Base-by-base conservation (phyloP, 2,113 vertebrate species). In the Coreoperca whiteheadi region DNA sequence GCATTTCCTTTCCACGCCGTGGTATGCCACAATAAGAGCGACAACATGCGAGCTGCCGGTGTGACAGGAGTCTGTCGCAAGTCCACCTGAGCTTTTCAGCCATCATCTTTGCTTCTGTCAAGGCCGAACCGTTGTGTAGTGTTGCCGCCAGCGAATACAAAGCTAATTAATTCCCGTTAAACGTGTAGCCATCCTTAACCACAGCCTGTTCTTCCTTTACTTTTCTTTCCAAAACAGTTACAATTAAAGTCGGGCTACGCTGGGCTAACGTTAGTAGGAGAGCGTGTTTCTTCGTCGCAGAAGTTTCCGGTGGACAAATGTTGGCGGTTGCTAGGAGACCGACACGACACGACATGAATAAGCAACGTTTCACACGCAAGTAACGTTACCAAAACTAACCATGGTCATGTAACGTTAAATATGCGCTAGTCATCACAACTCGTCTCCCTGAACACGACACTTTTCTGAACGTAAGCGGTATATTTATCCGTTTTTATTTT, bases 31-130 rank as follows among this genome's bases (percentile, higher is more conserved):
- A 97, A 60, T 86, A 87, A 0, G 28, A 86, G 2, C 32, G 39
- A 20, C 92, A 85, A 59, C 96, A 97, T 0, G 96, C 95, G 1
- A 97, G 92, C 88, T 97, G 97, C 18, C 92, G 87, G 0, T 96
- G 95, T 0, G 94, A 92, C 2, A 91, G 85, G 0, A 92, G 56
- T 59, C 79, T 54, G 1, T 70, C 66, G 67, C 92, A 94, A n/a
- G 61, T 82, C 5, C 95, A 70, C 82, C 85, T 64, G 46, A 82
- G 86, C 9, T 86, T 96, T 57, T 97, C 94, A 15, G 18, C 53
- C 8, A 94, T 65, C 88, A 85, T 85, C 41, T 74, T 74, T 43
- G 16, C 30, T 69, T 32, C 16, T 69, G 18, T 23, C 54, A n/a
- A n/a, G 15, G 20, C 21, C 51, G 11, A 50, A 41, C 56, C 8